phyloP scores from a whole-genome alignment of 2,113 vertebrate species.

The Sinocyclocheilus maitianheensis region DNA sequence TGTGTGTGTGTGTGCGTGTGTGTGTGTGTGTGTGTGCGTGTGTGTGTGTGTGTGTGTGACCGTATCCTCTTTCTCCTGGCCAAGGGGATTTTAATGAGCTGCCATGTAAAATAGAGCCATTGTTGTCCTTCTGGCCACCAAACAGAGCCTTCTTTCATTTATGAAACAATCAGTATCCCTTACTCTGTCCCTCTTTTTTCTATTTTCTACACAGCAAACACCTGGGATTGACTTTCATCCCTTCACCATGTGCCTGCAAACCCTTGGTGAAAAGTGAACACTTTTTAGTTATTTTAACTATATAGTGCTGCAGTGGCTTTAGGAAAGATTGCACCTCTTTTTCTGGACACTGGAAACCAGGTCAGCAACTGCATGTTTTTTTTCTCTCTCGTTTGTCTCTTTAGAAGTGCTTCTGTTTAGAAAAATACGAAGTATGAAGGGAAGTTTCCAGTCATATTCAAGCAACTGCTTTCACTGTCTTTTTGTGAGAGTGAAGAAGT shows the following conservation, averaged over 20 bases:
- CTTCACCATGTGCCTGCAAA: conserved; percentile 50
- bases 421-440: not conserved
- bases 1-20: conserved; percentile 62
- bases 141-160: conserved; percentile 77
- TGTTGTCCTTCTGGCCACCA: conserved; percentile 73
- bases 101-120: conserved; percentile 71
- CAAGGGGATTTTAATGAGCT: conserved; percentile 69
- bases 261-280: conserved; percentile 22
- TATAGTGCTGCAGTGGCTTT: not conserved
- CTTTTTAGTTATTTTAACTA: conserved; percentile 34
- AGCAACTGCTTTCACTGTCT: not conserved
- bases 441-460: not conserved
- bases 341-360: conserved; percentile 55
- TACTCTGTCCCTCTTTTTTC: conserved; percentile 54
- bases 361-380: conserved; percentile 60
- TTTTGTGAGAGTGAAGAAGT: not conserved
- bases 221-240: conserved; percentile 57
- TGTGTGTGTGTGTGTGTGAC: conserved; percentile 66
- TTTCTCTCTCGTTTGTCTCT: not conserved
- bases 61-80: conserved; percentile 67
- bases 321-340: not conserved
- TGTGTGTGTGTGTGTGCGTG: conserved; percentile 63
- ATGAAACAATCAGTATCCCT: conserved; percentile 68
- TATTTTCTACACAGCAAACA: conserved; percentile 56
- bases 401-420: not conserved